Evolutionary conservation across 2,888 invertebrate species (phyloP).

Genomic region (Morinoia aosen): DNA sequence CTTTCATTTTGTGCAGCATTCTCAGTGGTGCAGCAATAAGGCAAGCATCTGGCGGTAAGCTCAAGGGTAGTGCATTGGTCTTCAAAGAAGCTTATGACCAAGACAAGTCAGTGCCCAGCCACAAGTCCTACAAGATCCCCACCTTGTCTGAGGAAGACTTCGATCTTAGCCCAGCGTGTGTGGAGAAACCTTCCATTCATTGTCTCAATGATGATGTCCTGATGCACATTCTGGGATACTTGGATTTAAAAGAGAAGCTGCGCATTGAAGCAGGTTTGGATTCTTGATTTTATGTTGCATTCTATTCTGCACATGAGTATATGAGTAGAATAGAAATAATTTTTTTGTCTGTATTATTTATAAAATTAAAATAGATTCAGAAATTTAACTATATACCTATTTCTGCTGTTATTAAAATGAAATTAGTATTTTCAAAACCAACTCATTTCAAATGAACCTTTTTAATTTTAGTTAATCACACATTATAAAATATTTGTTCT

Average conservation of each 20-base stretch:
- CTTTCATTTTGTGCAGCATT: not conserved
- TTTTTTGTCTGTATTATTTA: no score
- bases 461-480: no score
- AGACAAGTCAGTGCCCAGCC: not conserved
- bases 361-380: no score
- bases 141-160: not conserved
- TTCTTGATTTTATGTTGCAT: not conserved
- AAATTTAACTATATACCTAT: no score
- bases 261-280: constrained; percentile 4
- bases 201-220: not conserved
- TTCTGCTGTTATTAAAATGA: no score
- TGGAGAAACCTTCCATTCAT: not conserved
- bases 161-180: not conserved
- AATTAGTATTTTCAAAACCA: no score
- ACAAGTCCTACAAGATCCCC: not conserved
- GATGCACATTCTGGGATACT: not conserved
- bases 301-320: no score
- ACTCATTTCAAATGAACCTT: no score
- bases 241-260: not conserved
- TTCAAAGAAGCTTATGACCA: not conserved
- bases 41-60: no score
- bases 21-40: not conserved
- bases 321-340: no score
- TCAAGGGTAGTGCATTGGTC: not conserved
- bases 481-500: no score